A percentile compares a stretch with the other conserved stretches of the same genome.
Conservation (phyloP, 2,888 invertebrate genomes). For the Branchellion lobata region DNA sequence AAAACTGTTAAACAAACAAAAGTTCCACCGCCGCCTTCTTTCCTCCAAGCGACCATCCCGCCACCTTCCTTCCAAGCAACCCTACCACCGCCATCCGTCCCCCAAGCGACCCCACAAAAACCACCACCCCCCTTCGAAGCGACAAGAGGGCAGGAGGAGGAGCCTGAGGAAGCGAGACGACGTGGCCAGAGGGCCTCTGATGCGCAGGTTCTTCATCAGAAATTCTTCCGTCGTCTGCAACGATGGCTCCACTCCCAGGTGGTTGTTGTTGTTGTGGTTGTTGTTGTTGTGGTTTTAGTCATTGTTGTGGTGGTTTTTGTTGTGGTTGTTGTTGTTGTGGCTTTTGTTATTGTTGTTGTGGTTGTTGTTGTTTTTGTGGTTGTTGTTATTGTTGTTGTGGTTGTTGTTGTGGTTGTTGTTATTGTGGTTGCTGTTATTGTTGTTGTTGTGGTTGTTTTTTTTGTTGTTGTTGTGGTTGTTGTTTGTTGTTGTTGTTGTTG, state of each 20-base stretch:
- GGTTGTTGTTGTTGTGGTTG: not conserved
- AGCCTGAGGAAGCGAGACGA: not conserved
- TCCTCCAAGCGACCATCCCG: no score
- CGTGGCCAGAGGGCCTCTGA: not conserved
- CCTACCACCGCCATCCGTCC: no score
- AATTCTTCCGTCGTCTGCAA: slow-evolving; percentile 51
- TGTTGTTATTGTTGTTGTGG: no score
- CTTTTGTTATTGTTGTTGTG: no score
- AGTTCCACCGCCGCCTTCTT: no score
- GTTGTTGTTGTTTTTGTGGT: not conserved
- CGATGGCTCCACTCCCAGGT: slow-evolving; percentile 51
- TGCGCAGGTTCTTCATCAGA: slow-evolving; percentile 46
- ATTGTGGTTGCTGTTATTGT: slow-evolving; percentile 33
- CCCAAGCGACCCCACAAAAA: no score
- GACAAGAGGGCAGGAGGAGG: not conserved
- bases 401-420: not conserved
- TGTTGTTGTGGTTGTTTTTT: not conserved
- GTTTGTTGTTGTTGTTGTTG: not conserved
- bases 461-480: not conserved
- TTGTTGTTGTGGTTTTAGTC: no score
- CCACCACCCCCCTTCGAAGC: no score
- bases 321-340: no score
- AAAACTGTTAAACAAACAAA: no score
- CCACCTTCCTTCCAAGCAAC: no score
- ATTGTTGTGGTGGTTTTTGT: not conserved